These are phyloP conservation scores for Drosophila melanica DNA, from an alignment of 1,140 invertebrate species.

Conservation along the genomic window DNA sequence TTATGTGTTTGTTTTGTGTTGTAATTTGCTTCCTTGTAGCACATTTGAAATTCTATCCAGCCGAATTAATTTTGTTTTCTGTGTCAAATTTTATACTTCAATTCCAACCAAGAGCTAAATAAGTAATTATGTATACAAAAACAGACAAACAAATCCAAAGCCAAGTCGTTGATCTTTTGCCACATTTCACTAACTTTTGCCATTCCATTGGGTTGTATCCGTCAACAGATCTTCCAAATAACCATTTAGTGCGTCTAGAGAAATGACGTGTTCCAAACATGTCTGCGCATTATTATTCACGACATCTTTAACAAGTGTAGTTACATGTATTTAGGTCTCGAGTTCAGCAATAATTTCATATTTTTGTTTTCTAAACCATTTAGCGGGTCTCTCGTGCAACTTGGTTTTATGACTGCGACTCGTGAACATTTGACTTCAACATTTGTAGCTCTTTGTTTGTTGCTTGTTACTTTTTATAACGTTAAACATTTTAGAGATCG, in stretches of 20 bases:
- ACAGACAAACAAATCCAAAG: not conserved
- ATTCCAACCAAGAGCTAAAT: conserved; percentile 22
- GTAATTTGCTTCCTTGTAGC: not conserved
- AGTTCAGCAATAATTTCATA: conserved; percentile 47
- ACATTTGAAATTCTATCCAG: not conserved
- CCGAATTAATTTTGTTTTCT: not conserved
- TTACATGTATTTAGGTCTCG: conserved; percentile 31
- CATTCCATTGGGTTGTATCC: conserved; percentile 5
- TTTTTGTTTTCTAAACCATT: conserved; percentile 64
- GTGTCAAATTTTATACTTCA: conserved; percentile 17
- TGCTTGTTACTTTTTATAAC: conserved; percentile 25
- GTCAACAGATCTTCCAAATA: not conserved
- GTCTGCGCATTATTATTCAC: not conserved
- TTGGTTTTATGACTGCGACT: conserved; percentile 43
- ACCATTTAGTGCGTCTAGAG: not conserved
- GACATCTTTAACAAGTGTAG: conserved; percentile 2
- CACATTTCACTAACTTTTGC: conserved; percentile 27
- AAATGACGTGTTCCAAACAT: conserved; percentile 9
- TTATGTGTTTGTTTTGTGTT: no score
- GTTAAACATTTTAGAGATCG: conserved; percentile 51
- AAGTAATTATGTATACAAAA: conserved; percentile 50
- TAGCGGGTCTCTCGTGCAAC: conserved; percentile 54
- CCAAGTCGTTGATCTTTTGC: conserved; percentile 55
- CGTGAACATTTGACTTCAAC: conserved; percentile 41
- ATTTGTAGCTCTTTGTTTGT: conserved; percentile 24